These are phyloP conservation scores for Dryobotodes eremita DNA, from an alignment of 2,888 invertebrate genomes.

Conservation along the genomic window DNA sequence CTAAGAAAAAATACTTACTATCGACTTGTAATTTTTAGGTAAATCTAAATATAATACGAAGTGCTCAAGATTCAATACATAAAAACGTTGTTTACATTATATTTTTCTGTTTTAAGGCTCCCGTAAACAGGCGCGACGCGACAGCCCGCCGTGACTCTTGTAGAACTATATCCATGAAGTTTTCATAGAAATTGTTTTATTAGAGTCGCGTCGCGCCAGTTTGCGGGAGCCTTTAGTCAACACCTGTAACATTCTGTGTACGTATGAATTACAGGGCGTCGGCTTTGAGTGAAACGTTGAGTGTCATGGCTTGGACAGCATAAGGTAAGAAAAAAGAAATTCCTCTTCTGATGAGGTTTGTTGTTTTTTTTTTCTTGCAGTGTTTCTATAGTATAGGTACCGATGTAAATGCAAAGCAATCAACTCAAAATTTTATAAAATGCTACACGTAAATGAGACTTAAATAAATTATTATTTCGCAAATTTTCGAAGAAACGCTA, in stretches of 20 bases:
- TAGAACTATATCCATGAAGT: no score
- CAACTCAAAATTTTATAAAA: neutral
- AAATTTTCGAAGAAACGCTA: neutral
- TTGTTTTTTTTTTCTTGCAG: no score
- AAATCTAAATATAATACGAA: constrained; percentile 2
- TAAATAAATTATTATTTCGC: neutral
- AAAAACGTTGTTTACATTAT: neutral
- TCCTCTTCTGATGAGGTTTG: no score
- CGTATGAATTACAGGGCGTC: neutral
- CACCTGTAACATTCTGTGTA: neutral
- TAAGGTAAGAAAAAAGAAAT: neutral
- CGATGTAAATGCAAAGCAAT: neutral
- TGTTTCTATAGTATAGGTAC: neutral
- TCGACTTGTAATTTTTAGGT: neutral
- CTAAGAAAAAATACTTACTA: neutral
- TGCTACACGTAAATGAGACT: no score
- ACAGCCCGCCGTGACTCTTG: no score
- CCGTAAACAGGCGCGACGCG: no score
- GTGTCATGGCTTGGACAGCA: neutral
- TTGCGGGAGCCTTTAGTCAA: neutral
- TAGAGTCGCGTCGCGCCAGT: no score
- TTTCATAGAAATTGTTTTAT: no score
- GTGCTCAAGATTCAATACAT: neutral
- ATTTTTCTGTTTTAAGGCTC: neutral
- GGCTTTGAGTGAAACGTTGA: neutral